Base-by-base conservation (phyloP, 23 tunicate genomes). In the Aplidium turbinatum region DNA sequence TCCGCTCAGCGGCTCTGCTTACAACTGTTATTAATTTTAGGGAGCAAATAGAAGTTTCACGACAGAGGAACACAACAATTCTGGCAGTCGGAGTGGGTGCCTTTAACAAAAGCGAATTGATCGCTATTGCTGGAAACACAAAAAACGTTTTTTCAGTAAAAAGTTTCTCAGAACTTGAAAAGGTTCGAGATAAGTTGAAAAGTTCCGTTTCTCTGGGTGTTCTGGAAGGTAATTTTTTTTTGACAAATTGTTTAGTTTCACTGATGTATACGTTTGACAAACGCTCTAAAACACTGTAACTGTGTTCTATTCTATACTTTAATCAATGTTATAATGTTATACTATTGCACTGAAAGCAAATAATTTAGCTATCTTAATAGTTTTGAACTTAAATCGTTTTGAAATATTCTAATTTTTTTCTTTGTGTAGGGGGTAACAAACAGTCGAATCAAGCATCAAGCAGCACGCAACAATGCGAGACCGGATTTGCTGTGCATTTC, bases 1-100 rank as follows among this genome's bases (percentile, higher is more conserved):
- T n/a, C n/a, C n/a, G n/a, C n/a, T n/a, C n/a, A n/a, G n/a, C n/a
- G n/a, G n/a, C n/a, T n/a, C n/a, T n/a, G n/a, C n/a, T n/a, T n/a
- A n/a, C n/a, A n/a, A n/a, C n/a, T n/a, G n/a, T n/a, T n/a, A n/a
- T n/a, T n/a, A n/a, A n/a, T n/a, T n/a, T n/a, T n/a, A n/a, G 72
- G 5, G 18, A 65, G 16, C 27, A 65, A 65, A 38, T 18, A 24
- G 11, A 65, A 65, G 20, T 11, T 16, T 48, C 72, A 5, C 20
- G 50, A 23, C 7, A 65, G 3, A 18, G 28, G 38, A 65, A 65
- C 28, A 21, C 60, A 9, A 73, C 86, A 18, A 80, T 87, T 4
- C 40, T 87, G 68, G 85, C 94, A 2, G 82, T 87, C 27, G 94
- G 94, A 16, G 94, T 87, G 7, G 94, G 87, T 7, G 57, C 55